phyloP scores from a whole-genome alignment of 2,797 vertebrate genomes.

The Eulemur mongoz region DNA sequence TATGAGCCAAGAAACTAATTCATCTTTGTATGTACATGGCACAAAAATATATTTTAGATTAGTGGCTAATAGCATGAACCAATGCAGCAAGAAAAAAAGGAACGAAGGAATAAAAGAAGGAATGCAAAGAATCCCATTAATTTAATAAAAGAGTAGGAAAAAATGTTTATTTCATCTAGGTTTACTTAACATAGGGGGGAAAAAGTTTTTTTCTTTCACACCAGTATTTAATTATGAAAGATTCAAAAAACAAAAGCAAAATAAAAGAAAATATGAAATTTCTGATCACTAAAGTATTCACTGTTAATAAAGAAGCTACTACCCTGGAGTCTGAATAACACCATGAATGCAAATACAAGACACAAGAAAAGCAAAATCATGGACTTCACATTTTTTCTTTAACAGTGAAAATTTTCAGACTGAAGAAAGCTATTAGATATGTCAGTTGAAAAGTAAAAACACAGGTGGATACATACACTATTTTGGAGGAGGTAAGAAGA shows the following conservation, averaged over 20 bases:
- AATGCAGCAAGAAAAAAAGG: neutral
- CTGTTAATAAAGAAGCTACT: neutral
- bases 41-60: constrained; percentile 41
- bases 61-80: neutral
- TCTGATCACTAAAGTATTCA: neutral
- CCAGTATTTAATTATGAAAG: neutral
- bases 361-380: neutral
- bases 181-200: neutral
- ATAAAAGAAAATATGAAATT: neutral
- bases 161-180: neutral
- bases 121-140: neutral
- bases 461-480: neutral
- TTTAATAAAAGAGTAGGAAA: neutral
- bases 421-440: neutral
- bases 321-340: neutral
- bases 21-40: constrained; percentile 19
- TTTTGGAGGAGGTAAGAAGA: neutral
- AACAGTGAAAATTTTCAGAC: neutral
- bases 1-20: neutral
- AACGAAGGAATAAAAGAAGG: neutral
- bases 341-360: neutral
- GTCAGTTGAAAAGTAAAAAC: neutral
- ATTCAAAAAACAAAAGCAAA: neutral
- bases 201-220: neutral
- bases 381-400: neutral